These are phyloP conservation scores for Pandemis corylana DNA, from an alignment of 2,888 invertebrate species.

Conservation along the genomic window DNA sequence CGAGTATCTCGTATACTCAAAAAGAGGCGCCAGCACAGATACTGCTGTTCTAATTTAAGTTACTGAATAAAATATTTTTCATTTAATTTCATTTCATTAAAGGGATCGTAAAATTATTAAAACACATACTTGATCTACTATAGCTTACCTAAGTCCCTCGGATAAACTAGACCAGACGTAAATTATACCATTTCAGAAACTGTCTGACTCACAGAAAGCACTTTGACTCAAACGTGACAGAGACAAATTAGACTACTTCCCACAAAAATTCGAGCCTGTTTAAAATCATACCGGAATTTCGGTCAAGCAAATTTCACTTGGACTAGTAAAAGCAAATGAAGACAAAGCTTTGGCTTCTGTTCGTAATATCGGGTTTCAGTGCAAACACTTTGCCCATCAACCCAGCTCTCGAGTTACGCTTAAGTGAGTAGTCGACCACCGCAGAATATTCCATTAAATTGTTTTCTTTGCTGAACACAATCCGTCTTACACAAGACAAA, in stretches of 20 bases:
- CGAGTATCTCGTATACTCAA: no score
- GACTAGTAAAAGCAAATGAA: conserved; percentile 54
- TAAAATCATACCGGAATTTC: neutral
- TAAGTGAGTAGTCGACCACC: conserved; percentile 81
- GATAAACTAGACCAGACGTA: neutral
- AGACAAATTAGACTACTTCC: neutral
- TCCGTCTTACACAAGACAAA: conserved; percentile 62
- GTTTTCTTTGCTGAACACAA: conserved; percentile 76
- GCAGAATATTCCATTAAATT: conserved; percentile 78
- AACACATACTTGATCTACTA: no score
- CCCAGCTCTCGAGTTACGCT: conserved; percentile 72
- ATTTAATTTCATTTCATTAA: no score
- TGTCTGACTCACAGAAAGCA: neutral
- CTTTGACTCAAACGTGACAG: neutral
- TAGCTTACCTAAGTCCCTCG: no score
- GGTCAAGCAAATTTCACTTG: conserved; percentile 54
- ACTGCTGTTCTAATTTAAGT: no score
- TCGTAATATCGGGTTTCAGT: conserved; percentile 71
- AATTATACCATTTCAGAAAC: neutral
- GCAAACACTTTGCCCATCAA: conserved; percentile 78
- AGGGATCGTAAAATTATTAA: no score
- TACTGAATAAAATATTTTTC: no score
- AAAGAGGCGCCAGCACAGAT: no score
- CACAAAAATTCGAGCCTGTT: neutral
- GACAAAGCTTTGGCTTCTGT: conserved; percentile 74